Base-by-base conservation (phyloP, 2,797 vertebrate species). In the Tragopan temminckii region DNA sequence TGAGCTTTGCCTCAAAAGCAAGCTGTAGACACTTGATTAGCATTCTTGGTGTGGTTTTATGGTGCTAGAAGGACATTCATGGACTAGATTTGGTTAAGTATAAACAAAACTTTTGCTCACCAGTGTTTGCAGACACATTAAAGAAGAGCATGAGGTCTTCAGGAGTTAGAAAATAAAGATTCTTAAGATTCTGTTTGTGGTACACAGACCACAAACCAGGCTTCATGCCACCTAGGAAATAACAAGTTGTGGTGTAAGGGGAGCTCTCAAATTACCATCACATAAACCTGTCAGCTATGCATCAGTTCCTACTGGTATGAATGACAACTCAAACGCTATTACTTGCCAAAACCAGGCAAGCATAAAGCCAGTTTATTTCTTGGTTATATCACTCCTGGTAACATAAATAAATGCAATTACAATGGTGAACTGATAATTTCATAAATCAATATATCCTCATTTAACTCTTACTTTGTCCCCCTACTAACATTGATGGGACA, bases 221-320 rank as follows among this genome's bases (percentile, higher is more conserved):
- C 4, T 25, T 5, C 23, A 11, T 3, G 23, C 13, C 50, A 48
- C 8, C 46, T 57, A 29, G 1, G 1, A 77, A 72, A 40, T 9
- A 62, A 17, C 2, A 61, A 8, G 6, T 33, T 11, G 14, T 17
- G 29, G 52, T 31, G 7, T 31, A 53, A 77, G 10, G 8, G 1
- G 8, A 61, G 13, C 33, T 64, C 21, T 48, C 43, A 29, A 45
- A 57, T 14, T 43, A 36, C 2, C 0, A 53, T 55, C 21, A 15
- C 15, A 31, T 12, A 8, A 7, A 3, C 31, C n/a, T 1, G 0
- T 35, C 48, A 77, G 2, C 36, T 57, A 7, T 16, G 29, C 7
- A 52, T 24, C 45, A 43, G 4, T 8, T 57, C 36, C 77, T 53
- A 11, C 18, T 57, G 57, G 29, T 48, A 77, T 21, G 43, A 69